Percentiles rank a stretch among this genome's conserved stretches.
Evolutionary conservation across 1,140 invertebrate species (phyloP).

Genomic region (Pseudomyrmex gracilis): DNA sequence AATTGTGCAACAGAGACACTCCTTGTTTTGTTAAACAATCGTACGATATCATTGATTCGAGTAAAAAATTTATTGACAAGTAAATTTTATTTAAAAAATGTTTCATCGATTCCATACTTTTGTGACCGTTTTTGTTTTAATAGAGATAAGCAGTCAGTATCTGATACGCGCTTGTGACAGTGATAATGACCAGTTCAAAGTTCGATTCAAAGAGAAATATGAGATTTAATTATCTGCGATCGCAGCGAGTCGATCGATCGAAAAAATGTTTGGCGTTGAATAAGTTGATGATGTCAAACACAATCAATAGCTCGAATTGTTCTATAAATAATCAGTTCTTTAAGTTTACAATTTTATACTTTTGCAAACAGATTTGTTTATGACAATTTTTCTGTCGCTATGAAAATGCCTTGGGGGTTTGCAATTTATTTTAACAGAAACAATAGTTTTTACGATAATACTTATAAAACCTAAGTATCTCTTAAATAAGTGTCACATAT

Average conservation of each 20-base stretch:
- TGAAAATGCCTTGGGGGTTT: too few species aligned
- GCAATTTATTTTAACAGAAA: too few species aligned
- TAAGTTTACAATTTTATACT: too few species aligned
- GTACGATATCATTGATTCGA: neutral
- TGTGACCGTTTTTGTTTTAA: neutral
- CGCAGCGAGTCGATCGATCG: neutral
- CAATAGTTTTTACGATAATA: too few species aligned
- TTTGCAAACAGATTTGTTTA: too few species aligned
- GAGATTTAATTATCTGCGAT: neutral
- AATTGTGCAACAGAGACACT: neutral
- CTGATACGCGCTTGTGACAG: neutral
- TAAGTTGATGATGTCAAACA: neutral
- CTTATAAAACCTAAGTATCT: too few species aligned
- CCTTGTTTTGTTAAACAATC: neutral
- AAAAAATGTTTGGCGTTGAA: neutral
- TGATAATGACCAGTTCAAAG: slow-evolving; percentile 21
- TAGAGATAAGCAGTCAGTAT: neutral
- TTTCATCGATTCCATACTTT: neutral
- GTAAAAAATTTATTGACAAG: neutral
- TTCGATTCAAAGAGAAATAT: neutral
- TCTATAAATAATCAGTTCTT: too few species aligned
- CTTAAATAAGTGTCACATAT: too few species aligned
- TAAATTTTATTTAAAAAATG: neutral
- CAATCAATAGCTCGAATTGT: neutral
- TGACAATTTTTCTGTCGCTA: too few species aligned